Base-by-base conservation (phyloP, 2,888 invertebrate genomes). In the Drosophila anomelani region DNA sequence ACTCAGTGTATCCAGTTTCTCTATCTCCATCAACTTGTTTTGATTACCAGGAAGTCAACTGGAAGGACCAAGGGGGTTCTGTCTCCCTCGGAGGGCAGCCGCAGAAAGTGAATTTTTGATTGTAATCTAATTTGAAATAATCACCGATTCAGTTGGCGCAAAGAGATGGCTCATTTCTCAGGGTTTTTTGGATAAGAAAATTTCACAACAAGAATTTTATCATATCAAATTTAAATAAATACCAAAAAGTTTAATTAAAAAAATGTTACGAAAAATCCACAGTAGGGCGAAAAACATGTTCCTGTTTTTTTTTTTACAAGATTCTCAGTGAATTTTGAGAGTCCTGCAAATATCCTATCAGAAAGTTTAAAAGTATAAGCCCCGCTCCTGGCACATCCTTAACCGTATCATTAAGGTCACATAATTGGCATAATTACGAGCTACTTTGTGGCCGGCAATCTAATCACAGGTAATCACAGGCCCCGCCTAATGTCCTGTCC, bases 1-100 rank as follows among this genome's bases (percentile, higher is more conserved):
- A 67, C 79, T 77, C 47, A 47, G 41, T 55, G 68, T 56, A 56
- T 56, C 55, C 29, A 20, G 55, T 32, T 67, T 46, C 41, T 41
- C 47, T 36, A 55, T 66, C 55, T 41, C 34, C 47, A 55, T 54
- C 66, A 49, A 64, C 66, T 67, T 69, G 41, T 67, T 69, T 69
- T 67, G 67, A 69, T 67, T 67, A 49, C 55, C 54, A 36, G 20
- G 46, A 55, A 39, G 39, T 39, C 43, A 32, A 20, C 36, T 55
- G 55, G 61, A 55, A 55, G 1, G 54, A 15, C 58, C 13, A 17
- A 8, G 2, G 17, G 20, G 20, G 32, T 23, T 4, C 20, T 20
- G 20, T 23, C 23, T 23, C 12, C 17, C 15, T 20, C 9, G 20
- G 39, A 29, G 15, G 12, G 32, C 29, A 26, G 54, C 62, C 38